Evolutionary conservation across 2,888 invertebrate genomes (phyloP).

Genomic region (Pachymerium ferrugineum): DNA sequence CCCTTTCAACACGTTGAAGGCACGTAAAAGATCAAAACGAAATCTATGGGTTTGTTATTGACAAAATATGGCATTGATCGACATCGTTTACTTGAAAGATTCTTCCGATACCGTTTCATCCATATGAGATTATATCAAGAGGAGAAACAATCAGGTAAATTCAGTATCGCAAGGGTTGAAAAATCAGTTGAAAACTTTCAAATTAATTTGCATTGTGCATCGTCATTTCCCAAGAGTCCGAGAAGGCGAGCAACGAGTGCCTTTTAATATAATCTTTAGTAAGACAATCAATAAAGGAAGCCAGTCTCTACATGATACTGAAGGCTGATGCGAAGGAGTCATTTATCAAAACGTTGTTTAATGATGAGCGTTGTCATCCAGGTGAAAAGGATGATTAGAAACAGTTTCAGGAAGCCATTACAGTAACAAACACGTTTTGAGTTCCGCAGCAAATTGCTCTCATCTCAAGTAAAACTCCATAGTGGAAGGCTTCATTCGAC

Average conservation of each 20-base stretch:
- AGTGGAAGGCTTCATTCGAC: background rate
- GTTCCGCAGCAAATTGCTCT: conserved; percentile 4
- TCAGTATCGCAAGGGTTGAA: background rate
- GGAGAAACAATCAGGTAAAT: no score
- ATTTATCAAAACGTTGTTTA: conserved; percentile 24
- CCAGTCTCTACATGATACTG: conserved; percentile 1
- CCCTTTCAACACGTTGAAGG: conserved; percentile 1
- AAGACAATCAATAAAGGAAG: conserved; percentile 18
- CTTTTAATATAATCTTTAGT: conserved; percentile 19
- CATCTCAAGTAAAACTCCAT: background rate
- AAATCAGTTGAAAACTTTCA: background rate
- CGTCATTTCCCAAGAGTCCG: conserved; percentile 9
- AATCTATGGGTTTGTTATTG: background rate
- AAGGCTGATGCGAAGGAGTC: conserved; percentile 3
- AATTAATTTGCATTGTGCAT: conserved; percentile 18
- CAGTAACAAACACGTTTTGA: conserved; percentile 17
- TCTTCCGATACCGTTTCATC: conserved; percentile 10
- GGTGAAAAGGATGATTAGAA: conserved; percentile 27
- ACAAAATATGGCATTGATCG: background rate
- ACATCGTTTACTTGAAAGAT: background rate
- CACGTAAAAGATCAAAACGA: background rate
- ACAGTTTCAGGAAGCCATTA: conserved; percentile 11
- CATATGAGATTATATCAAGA: no score
- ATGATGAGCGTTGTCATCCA: conserved; percentile 20
- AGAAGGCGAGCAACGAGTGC: conserved; percentile 10